Evolutionary conservation across 2,888 invertebrate species (phyloP).

Genomic region (Chrysomela aeneicollis): DNA sequence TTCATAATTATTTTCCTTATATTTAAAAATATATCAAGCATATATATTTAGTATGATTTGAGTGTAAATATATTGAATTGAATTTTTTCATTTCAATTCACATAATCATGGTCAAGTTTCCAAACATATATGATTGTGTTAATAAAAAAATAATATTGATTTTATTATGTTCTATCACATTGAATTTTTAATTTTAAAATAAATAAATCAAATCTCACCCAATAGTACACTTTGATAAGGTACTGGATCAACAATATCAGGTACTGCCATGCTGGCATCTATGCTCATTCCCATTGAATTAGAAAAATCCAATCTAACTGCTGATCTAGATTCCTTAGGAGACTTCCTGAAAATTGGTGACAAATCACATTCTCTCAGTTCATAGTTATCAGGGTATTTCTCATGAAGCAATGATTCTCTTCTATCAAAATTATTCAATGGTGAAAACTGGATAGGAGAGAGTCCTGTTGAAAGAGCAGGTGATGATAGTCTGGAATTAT

Average conservation of each 20-base stretch:
- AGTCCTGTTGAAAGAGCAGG: conserved; percentile 49
- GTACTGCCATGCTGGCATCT: conserved; percentile 46
- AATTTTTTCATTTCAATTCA: no score
- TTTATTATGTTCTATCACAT: background rate
- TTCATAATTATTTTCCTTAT: no score
- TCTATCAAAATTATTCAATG: conserved; percentile 34
- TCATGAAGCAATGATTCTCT: conserved; percentile 35
- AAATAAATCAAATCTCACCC: conserved; percentile 29
- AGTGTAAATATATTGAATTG: no score
- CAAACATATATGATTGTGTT: no score
- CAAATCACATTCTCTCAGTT: conserved; percentile 48
- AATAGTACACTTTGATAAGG: conserved; percentile 29
- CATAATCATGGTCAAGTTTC: no score
- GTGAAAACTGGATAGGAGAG: conserved; percentile 52
- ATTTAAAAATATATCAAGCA: no score
- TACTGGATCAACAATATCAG: conserved; percentile 58
- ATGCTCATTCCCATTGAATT: conserved; percentile 44
- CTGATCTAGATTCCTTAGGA: conserved; percentile 59
- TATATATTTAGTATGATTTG: no score
- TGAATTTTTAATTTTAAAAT: conserved; percentile 1
- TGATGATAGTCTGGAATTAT: conserved; percentile 39
- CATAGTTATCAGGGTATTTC: conserved; percentile 41
- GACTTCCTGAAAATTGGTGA: conserved; percentile 48
- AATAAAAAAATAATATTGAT: no score
- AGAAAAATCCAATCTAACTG: conserved; percentile 60